Evolutionary conservation across 2,113 vertebrate genomes (phyloP).

Genomic region (Platanista minor): DNA sequence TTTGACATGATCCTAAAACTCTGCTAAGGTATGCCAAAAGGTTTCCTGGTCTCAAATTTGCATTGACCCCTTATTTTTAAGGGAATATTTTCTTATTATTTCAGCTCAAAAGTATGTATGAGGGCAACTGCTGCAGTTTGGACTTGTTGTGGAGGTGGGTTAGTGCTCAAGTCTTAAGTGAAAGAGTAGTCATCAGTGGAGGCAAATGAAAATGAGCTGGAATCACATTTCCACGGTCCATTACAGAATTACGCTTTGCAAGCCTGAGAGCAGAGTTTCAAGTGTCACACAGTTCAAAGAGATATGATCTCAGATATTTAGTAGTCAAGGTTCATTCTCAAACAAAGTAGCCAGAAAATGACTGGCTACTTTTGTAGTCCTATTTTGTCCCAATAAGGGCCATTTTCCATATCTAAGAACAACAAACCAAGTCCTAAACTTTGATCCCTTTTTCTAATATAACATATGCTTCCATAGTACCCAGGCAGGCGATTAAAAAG

Average conservation of each 20-base stretch:
- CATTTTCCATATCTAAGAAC: slow-evolving; percentile 53
- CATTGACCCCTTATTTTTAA: background rate
- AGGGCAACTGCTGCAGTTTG: background rate
- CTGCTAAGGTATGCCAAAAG: background rate
- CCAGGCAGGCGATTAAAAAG: slow-evolving; percentile 43
- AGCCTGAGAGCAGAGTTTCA: slow-evolving; percentile 53
- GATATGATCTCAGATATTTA: background rate
- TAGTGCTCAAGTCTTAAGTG: background rate
- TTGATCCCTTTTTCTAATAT: background rate
- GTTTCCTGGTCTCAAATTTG: slow-evolving; percentile 10
- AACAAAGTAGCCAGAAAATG: slow-evolving; percentile 50
- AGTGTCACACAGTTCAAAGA: slow-evolving; percentile 64
- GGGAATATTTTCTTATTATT: background rate
- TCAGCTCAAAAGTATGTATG: background rate
- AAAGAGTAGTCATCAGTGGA: background rate
- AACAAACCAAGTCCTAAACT: background rate
- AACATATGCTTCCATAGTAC: background rate
- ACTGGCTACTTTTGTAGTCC: slow-evolving; percentile 58
- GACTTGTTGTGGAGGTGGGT: background rate
- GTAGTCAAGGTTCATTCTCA: slow-evolving; percentile 42
- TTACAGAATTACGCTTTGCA: background rate
- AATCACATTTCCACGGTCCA: background rate
- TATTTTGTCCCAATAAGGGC: slow-evolving; percentile 69
- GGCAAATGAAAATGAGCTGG: background rate
- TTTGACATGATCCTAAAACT: slow-evolving; percentile 65